phyloP scores from a whole-genome alignment of 2,888 invertebrate genomes.

The Mycalesis mineus region DNA sequence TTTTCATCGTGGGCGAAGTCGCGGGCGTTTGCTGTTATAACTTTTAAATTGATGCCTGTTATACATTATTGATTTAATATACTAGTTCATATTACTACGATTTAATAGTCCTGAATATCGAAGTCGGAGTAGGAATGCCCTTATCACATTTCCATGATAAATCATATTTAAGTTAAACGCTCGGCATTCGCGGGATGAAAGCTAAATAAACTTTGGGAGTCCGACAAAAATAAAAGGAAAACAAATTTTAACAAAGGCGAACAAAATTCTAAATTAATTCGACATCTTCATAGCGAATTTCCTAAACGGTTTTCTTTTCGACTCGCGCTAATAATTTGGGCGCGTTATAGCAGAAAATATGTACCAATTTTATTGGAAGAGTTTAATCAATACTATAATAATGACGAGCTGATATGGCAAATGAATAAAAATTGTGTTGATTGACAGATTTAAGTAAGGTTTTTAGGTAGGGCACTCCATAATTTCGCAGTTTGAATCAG shows the following conservation, averaged over 20 bases:
- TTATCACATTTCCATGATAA: background rate
- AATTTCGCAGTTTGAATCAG: no score
- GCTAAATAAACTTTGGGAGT: constrained; percentile 1
- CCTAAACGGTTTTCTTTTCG: background rate
- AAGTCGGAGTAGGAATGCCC: background rate
- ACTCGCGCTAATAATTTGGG: background rate
- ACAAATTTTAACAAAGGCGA: background rate
- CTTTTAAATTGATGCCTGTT: no score
- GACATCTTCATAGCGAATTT: constrained; percentile 1
- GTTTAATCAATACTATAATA: no score
- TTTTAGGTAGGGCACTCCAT: no score
- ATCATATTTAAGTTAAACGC: background rate
- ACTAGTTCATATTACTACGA: background rate
- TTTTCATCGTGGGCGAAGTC: no score
- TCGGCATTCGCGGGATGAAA: background rate
- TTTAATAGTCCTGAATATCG: background rate
- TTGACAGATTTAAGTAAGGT: no score
- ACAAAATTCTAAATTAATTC: constrained; percentile 7
- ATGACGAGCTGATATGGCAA: no score
- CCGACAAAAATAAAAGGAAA: constrained; percentile 1
- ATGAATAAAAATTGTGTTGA: no score
- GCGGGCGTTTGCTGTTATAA: no score
- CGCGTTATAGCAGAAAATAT: background rate
- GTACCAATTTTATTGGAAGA: background rate
- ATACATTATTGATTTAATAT: background rate